Percentiles rank a stretch among this genome's conserved stretches.
phyloP scores from a whole-genome alignment of 2,888 invertebrate genomes.

The Leuctra nigra region DNA sequence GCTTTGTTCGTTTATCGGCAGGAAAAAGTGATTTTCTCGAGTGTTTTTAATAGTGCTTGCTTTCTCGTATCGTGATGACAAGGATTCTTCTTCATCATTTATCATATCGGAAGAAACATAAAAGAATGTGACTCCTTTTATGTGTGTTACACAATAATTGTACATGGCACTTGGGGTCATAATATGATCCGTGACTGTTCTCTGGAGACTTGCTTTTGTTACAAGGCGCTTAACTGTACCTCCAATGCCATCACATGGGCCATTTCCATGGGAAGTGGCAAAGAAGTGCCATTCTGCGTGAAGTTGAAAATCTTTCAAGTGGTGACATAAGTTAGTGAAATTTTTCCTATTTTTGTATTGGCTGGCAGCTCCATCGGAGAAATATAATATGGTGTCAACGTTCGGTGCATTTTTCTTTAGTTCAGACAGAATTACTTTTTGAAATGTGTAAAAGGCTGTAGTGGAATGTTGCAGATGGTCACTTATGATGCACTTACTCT shows the following conservation, averaged over 20 bases:
- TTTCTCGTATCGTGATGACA: no score
- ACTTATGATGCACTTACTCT: background rate
- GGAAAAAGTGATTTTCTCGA: background rate
- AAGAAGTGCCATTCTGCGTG: no score
- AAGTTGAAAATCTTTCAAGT: no score
- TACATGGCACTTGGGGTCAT: background rate
- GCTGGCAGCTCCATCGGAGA: no score
- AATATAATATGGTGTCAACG: no score
- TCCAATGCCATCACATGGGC: no score
- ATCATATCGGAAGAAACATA: background rate
- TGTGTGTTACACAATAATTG: background rate
- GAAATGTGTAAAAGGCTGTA: no score
- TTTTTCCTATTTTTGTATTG: no score
- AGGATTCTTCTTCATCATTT: background rate
- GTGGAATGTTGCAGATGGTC: background rate
- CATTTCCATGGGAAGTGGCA: no score
- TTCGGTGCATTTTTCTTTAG: no score
- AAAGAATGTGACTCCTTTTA: background rate
- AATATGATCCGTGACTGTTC: background rate
- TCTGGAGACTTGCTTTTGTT: background rate
- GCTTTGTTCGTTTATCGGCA: slow-evolving; percentile 15
- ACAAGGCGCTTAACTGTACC: background rate
- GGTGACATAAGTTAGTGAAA: no score
- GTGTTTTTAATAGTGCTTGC: background rate
- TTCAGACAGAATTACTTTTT: no score